These are phyloP conservation scores for Triplophysa dalaica DNA, from an alignment of 2,113 vertebrate species.

Conservation along the genomic window DNA sequence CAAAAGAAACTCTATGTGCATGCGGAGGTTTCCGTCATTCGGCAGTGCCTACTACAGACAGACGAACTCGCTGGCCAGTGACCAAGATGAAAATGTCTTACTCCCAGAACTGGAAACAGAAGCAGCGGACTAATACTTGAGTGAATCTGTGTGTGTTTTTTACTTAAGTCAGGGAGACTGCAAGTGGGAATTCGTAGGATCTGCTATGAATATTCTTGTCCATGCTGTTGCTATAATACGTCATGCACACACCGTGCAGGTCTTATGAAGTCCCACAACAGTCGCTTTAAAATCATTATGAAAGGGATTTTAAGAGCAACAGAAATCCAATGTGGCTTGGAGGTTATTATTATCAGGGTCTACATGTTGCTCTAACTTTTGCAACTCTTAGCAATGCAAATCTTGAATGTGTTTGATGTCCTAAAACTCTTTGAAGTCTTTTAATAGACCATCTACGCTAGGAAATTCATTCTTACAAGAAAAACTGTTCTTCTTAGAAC, in stretches of 20 bases:
- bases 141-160: constrained; percentile 15
- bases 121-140: constrained; percentile 66
- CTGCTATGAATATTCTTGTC: constrained; percentile 1
- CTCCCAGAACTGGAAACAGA: constrained; percentile 83
- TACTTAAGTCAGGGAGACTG: constrained; percentile 30
- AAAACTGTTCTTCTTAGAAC: constrained; percentile 21
- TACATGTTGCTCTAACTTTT: not conserved
- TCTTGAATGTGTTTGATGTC: not conserved
- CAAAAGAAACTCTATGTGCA: constrained; percentile 71
- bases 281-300: not conserved
- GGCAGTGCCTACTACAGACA: constrained; percentile 78
- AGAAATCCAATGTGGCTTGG: too few species aligned
- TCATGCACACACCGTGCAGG: constrained; percentile 10
- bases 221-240: not conserved
- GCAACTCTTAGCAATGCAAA: constrained; percentile 16
- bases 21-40: constrained; percentile 69
- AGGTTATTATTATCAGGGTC: too few species aligned
- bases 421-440: constrained; percentile 11
- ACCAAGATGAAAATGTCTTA: constrained; percentile 86
- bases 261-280: not conserved
- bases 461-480: constrained; percentile 4
- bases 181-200: constrained; percentile 14
- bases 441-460: not conserved
- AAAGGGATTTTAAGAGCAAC: constrained; percentile 19
- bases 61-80: constrained; percentile 67